phyloP scores from a whole-genome alignment of 2,113 vertebrate species.

The Mormoops blainvillei region DNA sequence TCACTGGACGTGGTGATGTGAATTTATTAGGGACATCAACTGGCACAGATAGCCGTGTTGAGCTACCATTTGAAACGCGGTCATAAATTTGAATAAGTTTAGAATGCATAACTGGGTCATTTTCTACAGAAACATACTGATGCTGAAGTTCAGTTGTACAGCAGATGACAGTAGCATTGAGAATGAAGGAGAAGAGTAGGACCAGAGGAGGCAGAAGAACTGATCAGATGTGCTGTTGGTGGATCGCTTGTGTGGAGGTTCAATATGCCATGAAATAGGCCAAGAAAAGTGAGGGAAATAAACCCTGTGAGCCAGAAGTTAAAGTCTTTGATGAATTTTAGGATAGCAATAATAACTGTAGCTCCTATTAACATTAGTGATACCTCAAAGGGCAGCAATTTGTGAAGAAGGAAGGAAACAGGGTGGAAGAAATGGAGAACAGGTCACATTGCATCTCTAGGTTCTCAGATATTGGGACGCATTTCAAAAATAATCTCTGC shows the following conservation, averaged over 20 bases:
- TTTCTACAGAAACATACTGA: background rate
- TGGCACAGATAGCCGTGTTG: background rate
- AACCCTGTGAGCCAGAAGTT: background rate
- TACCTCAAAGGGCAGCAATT: background rate
- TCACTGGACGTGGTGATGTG: background rate
- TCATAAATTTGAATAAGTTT: background rate
- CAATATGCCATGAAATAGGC: background rate
- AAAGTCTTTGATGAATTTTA: background rate
- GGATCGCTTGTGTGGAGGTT: background rate
- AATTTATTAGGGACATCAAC: background rate
- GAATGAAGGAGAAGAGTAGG: background rate
- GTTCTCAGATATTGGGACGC: background rate
- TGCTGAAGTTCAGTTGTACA: background rate
- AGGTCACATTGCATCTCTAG: background rate
- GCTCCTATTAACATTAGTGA: background rate
- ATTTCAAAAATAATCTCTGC: background rate
- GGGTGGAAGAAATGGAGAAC: accelerated
- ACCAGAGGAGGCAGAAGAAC: background rate
- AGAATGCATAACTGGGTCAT: background rate
- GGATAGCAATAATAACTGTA: background rate
- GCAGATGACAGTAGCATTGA: background rate
- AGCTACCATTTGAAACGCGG: background rate
- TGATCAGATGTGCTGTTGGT: background rate
- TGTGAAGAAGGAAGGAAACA: background rate
- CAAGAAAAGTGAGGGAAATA: background rate